Percentiles rank a stretch among this genome's conserved stretches.
Conservation (phyloP, 1,140 invertebrate genomes). For the Archivesica marissinica region DNA sequence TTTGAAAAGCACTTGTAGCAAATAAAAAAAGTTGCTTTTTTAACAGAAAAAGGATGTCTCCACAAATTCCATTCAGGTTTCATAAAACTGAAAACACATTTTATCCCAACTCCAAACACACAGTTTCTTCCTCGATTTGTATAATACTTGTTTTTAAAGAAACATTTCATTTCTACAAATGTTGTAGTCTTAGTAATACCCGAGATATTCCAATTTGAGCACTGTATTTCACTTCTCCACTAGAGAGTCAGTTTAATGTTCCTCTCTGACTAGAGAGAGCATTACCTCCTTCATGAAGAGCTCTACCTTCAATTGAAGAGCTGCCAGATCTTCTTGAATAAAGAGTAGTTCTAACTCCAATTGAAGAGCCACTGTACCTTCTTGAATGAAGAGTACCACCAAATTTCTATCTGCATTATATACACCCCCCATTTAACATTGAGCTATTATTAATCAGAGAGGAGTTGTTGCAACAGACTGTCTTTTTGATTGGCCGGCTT, state of each 20-base stretch:
- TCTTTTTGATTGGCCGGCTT: conserved; percentile 72
- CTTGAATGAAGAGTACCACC: not conserved
- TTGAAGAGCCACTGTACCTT: not conserved
- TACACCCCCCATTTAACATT: not conserved
- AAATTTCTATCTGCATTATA: not conserved
- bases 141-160: not conserved
- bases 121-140: not conserved
- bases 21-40: conserved; percentile 17
- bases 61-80: not conserved
- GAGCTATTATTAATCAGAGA: conserved; percentile 68
- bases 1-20: conserved; percentile 30
- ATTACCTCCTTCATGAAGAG: not conserved
- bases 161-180: not conserved
- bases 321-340: not conserved
- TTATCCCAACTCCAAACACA: not conserved
- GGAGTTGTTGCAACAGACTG: conserved; percentile 70
- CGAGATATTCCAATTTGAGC: conserved; percentile 48
- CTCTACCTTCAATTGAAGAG: conserved; percentile 3
- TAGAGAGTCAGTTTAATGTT: not conserved
- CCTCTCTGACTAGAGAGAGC: not conserved
- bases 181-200: conserved; percentile 4
- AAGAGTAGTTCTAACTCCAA: not conserved
- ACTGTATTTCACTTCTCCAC: conserved; percentile 9
- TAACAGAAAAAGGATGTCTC: conserved; percentile 4
- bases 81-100: not conserved